These are phyloP conservation scores for Drosophila cracens DNA, from an alignment of 2,888 invertebrate genomes.

Conservation along the genomic window DNA sequence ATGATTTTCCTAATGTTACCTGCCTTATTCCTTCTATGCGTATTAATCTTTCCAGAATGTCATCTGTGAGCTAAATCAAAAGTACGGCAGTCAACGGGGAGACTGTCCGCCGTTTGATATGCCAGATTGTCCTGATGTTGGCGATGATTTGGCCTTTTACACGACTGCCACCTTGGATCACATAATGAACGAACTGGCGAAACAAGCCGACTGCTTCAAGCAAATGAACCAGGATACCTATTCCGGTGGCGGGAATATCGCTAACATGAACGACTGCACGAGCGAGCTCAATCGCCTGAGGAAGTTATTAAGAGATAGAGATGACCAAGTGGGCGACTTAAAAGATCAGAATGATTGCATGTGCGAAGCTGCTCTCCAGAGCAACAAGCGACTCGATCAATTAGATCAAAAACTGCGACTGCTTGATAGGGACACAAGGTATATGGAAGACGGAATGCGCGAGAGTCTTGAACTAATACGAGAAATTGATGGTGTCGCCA, in stretches of 20 bases:
- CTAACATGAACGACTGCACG: slow-evolving; percentile 51
- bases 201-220: slow-evolving; percentile 59
- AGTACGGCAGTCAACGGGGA: slow-evolving; percentile 48
- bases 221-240: slow-evolving; percentile 40
- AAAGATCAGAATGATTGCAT: slow-evolving; percentile 60
- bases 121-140: slow-evolving; percentile 58
- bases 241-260: slow-evolving; percentile 34
- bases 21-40: slow-evolving; percentile 31
- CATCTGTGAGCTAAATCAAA: slow-evolving; percentile 66
- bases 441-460: slow-evolving; percentile 67
- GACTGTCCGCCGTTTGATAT: slow-evolving; percentile 62
- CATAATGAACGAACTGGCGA: slow-evolving; percentile 78
- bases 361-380: slow-evolving; percentile 48
- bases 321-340: slow-evolving; percentile 41
- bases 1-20: slow-evolving; percentile 56
- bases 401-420: slow-evolving; percentile 56
- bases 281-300: slow-evolving; percentile 63
- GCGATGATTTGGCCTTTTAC: slow-evolving; percentile 78
- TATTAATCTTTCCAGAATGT: slow-evolving; percentile 55
- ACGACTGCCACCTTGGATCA: slow-evolving; percentile 78
- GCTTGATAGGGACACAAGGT: slow-evolving; percentile 61
- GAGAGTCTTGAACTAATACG: slow-evolving; percentile 68
- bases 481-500: slow-evolving; percentile 75
- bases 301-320: slow-evolving; percentile 47
- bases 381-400: slow-evolving; percentile 49